Conservation (phyloP, 2,888 invertebrate genomes). For the Eulithis testata region DNA sequence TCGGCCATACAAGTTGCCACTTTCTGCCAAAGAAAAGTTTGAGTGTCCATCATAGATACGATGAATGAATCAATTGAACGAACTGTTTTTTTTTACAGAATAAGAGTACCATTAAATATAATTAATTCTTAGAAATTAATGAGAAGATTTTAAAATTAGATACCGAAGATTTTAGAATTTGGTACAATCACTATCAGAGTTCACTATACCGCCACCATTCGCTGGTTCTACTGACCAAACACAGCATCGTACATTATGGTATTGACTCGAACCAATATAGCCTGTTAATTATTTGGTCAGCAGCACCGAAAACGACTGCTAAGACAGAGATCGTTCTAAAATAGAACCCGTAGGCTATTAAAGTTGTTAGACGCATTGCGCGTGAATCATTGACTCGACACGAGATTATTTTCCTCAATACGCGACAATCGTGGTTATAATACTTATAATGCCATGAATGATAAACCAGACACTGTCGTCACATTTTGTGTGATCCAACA, state of each 20-base stretch:
- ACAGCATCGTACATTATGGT: conserved; percentile 7
- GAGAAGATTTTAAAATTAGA: too few species aligned
- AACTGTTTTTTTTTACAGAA: too few species aligned
- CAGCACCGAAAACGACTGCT: conserved; percentile 24
- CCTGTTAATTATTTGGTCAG: conserved; percentile 28
- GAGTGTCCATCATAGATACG: too few species aligned
- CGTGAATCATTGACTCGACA: conserved; percentile 26
- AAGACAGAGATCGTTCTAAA: conserved; percentile 19
- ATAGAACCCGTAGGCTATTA: conserved; percentile 21
- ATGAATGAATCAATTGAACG: too few species aligned
- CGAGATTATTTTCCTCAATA: conserved; percentile 14
- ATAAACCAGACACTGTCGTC: conserved; percentile 1
- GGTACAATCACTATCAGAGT: too few species aligned
- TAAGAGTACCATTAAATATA: too few species aligned
- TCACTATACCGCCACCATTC: too few species aligned
- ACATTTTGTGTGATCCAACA: conserved; percentile 2
- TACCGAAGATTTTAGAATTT: too few species aligned
- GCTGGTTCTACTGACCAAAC: conserved; percentile 1
- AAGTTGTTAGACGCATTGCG: conserved; percentile 17
- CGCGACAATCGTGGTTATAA: background rate
- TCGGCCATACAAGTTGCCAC: too few species aligned
- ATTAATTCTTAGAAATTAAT: too few species aligned
- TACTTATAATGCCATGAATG: background rate
- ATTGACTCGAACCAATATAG: conserved; percentile 8
- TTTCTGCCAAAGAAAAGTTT: too few species aligned